Base-by-base conservation (phyloP, 1,140 invertebrate species). In the Cydia splendana region DNA sequence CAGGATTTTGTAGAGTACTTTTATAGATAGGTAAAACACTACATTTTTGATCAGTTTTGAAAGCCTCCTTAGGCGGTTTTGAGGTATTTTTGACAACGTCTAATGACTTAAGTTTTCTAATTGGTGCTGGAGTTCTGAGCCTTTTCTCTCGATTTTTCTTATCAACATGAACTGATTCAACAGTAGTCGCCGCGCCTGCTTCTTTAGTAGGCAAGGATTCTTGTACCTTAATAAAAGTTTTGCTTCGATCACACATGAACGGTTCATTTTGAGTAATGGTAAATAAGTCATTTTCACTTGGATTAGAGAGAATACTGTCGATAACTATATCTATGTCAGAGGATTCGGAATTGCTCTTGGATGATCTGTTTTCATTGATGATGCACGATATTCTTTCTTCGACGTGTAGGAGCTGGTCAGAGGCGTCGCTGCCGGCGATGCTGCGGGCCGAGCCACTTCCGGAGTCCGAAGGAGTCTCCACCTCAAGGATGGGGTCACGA, bases 331-430 rank as follows among this genome's bases (percentile, higher is more conserved):
- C 91, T 76, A 90, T 82, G 75, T 93, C 91, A 79, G 90, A 91
- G 10, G 89, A 88, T 76, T 92, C 91, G 2, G 91, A 93, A 75
- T 88, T 92, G 76, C 90, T 93, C 80, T 90, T 82, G 62, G 91
- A 92, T 13, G 90, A 92, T 84, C 91, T 85, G 62, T 88, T 92
- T 83, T 91, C 89, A 77, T 93, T 92, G 75, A 93, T 90, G 53
- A 93, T 91, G 78, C 84, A 88, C 34, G 90, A 91, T 85, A 93
- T 93, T 84, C 91, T 90, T 87, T 93, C 83, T 87, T 93, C 91
- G 53, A 93, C 82, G 75, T 93, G 89, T 79, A 88, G 82, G 20
- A 92, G 85, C 24, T 85, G 86, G 80, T 92, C 90, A 77, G 89
- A 88, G 80, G 84, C 88, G 76, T 91, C 89, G 34, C 78, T 87